Conservation (phyloP, 2,888 invertebrate genomes). For the Limulus polyphemus region DNA sequence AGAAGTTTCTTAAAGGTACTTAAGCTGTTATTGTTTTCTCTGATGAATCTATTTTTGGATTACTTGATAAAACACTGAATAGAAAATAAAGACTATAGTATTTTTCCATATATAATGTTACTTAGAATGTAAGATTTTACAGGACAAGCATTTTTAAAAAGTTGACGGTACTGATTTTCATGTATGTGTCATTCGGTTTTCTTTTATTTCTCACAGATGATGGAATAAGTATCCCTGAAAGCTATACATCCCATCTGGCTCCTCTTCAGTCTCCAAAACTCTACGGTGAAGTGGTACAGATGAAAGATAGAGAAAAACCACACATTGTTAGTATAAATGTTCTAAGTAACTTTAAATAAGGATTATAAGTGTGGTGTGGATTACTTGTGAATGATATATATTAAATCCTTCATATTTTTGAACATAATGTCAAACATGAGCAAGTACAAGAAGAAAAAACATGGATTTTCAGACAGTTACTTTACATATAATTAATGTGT, state of each 20-base stretch:
- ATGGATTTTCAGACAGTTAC: too few relatives aligned
- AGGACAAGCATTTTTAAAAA: conserved; percentile 1
- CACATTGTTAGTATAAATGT: conserved; percentile 9
- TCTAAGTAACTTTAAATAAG: too few relatives aligned
- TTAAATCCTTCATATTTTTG: too few relatives aligned
- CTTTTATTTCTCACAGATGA: conserved; percentile 43
- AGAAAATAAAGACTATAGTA: not conserved
- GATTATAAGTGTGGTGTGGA: too few relatives aligned
- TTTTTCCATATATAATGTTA: not conserved
- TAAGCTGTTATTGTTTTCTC: conserved; percentile 1
- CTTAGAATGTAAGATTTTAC: conserved; percentile 8
- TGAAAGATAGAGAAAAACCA: conserved; percentile 23
- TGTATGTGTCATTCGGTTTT: conserved; percentile 1
- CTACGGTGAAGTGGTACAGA: conserved; percentile 54
- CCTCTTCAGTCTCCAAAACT: conserved; percentile 85
- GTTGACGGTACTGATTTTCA: too few relatives aligned
- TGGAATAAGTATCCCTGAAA: conserved; percentile 80
- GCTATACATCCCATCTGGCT: conserved; percentile 78
- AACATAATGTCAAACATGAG: too few relatives aligned
- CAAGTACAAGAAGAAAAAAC: too few relatives aligned
- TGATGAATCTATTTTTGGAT: too few relatives aligned
- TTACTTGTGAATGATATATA: too few relatives aligned
- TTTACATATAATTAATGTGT: too few relatives aligned
- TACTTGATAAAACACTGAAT: not conserved
- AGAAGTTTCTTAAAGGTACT: conserved; percentile 59